Percentiles rank a stretch among this genome's conserved stretches.
Evolutionary conservation across 2,797 vertebrate genomes (phyloP).

Genomic region (Anguilla marmorata): DNA sequence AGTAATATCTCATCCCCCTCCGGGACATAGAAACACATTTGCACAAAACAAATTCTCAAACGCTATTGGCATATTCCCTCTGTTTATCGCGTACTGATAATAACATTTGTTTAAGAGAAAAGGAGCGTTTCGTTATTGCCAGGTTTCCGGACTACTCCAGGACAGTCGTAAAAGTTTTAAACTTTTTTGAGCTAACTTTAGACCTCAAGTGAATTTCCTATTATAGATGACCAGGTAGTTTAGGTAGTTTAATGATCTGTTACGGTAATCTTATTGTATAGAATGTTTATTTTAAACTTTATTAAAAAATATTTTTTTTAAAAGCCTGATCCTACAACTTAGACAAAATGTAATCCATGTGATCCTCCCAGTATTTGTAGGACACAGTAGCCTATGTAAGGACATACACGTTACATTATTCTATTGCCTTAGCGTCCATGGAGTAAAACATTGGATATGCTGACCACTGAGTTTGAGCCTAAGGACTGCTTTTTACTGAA

Average conservation of each 20-base stretch:
- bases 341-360: neutral
- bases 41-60: neutral
- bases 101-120: neutral
- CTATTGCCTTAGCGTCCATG: neutral
- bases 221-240: neutral
- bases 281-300: neutral
- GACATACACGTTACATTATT: neutral
- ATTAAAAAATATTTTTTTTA: neutral
- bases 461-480: neutral
- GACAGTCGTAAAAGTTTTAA: neutral
- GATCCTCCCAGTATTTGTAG: neutral
- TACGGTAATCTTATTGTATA: neutral
- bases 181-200: neutral
- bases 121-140: neutral
- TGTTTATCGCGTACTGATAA: neutral
- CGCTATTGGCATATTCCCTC: neutral
- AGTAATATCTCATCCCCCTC: conserved; percentile 33
- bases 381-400: neutral
- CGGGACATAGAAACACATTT: neutral
- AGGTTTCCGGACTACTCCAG: neutral
- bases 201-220: neutral
- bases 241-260: neutral
- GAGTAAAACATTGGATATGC: neutral
- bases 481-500: neutral
- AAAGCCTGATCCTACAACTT: neutral